Base-by-base conservation (phyloP, 2,888 invertebrate species). In the Thysanoteuthis rhombus region DNA sequence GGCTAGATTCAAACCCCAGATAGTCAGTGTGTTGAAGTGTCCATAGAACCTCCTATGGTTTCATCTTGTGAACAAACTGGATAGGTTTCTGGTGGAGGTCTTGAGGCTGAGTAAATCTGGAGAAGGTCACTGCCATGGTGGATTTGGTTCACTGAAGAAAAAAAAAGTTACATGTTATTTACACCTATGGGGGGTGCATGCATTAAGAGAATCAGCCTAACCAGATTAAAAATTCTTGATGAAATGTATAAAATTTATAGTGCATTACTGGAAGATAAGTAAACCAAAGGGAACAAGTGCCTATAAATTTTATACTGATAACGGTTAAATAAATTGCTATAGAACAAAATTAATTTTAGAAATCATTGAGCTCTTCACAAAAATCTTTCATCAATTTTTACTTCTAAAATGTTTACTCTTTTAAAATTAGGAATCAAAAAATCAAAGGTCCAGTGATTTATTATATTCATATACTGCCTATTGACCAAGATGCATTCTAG, bases 1-100 rank as follows among this genome's bases (percentile, higher is more conserved):
- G 75, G 75, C 75, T 75, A 75, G n/a, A 75, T 75, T 75, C n/a
- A 75, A 75, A 75, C 75, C 75, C 75, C 75, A 75, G 75, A 75
- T 75, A 75, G 75, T 75, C 75, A 75, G 75, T 75, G n/a, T 75
- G 75, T 75, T 75, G 75, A 75, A 75, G n/a, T 75, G 75, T 75
- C 75, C 75, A 75, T 75, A 75, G 75, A 75, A 75, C 75, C 75
- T 75, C 75, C 75, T 75, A 75, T 75, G 75, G 75, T 75, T 75
- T 75, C 75, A 75, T 75, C 75, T 75, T 75, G 75, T 75, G 75
- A 75, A 75, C 75, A 75, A 75, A 75, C 36, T 75, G 75, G 75
- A 75, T 75, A 75, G n/a, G 75, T 75, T 75, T 75, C n/a, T 75
- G 75, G 75, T 75, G 75, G 75, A 75, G 75, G 75, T 75, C 75